Base-by-base conservation (phyloP, 2,113 vertebrate species). In the Tyrannus savana region DNA sequence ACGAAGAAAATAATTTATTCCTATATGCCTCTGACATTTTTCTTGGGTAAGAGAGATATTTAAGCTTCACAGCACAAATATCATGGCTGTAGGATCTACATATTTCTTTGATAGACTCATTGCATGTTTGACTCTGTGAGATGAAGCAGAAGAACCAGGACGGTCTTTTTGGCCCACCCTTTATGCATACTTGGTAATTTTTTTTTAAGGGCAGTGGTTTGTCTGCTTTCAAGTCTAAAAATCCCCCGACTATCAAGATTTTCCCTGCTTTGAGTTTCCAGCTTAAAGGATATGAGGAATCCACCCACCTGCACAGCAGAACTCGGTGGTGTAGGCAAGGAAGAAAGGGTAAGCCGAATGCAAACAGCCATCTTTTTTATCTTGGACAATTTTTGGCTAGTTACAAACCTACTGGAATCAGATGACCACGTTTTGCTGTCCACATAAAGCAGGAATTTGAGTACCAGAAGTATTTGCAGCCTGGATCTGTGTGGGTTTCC, bases 11-110 rank as follows among this genome's bases (percentile, higher is more conserved):
- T 19, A 14, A 71, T 89, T 77, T 74, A 59, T 90, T 92, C 78
- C 80, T 67, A 3, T 25, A 17, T 60, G 47, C 53, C 47, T 87
- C 59, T 89, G 93, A 89, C 93, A 91, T 95, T 95, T 95, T 95
- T 64, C 68, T 77, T 60, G 86, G 83, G 79, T 83, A 84, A 56
- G 72, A 66, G 46, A 95, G 80, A 58, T 55, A 71, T 90, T 93
- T 92, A 74, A 92, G 92, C 86, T 92, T 93, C 86, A 71, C 27
- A 81, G 80, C 91, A 96, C 92, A 96, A 95, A 95, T 72, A 94
- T 35, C 87, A 93, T 79, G 81, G 9, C 37, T 37, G n/a, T 12
- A 73, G 50, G 67, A 42, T 79, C 53, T 87, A 60, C 81, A 12
- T 47, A 39, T 64, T 94, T 55, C 62, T 67, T 53, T 25, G 69